Base-by-base conservation (phyloP, 1,140 invertebrate genomes). In the Dinothrombium tinctorium region DNA sequence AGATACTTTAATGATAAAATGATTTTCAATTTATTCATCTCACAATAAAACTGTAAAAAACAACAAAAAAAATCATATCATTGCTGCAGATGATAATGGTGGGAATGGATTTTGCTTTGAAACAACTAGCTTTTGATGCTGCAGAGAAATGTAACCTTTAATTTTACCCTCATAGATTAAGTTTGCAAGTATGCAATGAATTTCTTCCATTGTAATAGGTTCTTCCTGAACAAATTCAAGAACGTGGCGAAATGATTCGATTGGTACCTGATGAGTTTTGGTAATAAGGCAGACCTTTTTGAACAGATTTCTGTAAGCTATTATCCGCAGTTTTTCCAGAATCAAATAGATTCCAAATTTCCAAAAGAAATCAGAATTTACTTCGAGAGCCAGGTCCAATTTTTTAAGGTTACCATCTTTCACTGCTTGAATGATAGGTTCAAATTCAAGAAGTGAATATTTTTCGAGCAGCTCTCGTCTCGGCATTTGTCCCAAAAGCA, bases 21-120 rank as follows among this genome's bases (percentile, higher is more conserved):
- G n/a, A n/a, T n/a, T n/a, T n/a, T n/a, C n/a, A n/a, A n/a, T n/a
- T n/a, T n/a, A n/a, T n/a, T n/a, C n/a, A n/a, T n/a, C n/a, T n/a
- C n/a, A n/a, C n/a, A n/a, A n/a, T n/a, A n/a, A n/a, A n/a, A n/a
- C n/a, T n/a, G n/a, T n/a, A n/a, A n/a, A n/a, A n/a, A n/a, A n/a
- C n/a, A n/a, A n/a, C n/a, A n/a, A n/a, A n/a, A n/a, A n/a, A n/a
- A n/a, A n/a, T n/a, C n/a, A n/a, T n/a, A n/a, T n/a, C n/a, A n/a
- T n/a, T 20, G 33, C 20, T 21, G 19, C 8, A 4, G 23, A 3
- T 8, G 51, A 43, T 5, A 67, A 45, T 9, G 58, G 49, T 15
- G 90, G 89, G 59, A 98, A 96, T 12, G 90, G 76, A 65, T 87
- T 89, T 54, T 86, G 77, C 60, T 96, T 96, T 48, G 86, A 92